Base-by-base conservation (phyloP, 2,888 invertebrate species). In the Keiferia lycopersicella region DNA sequence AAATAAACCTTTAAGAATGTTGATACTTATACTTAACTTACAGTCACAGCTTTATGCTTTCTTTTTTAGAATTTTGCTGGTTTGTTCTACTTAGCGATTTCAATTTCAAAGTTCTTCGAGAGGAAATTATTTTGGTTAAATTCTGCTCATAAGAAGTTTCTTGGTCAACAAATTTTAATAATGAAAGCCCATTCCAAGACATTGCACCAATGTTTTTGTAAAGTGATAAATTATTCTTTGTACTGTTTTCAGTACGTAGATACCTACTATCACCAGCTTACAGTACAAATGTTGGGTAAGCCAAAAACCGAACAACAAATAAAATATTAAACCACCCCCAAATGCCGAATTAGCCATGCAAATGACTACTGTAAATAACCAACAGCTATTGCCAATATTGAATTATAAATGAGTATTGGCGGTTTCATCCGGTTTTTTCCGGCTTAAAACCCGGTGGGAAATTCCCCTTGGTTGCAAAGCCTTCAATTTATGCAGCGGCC, bases 401-500 rank as follows among this genome's bases (percentile, higher is more conserved):
- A 87, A 87, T 87, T 85, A 86, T 82, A 84, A 80, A 86, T 83
- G 81, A 82, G 81, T 81, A 83, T 84, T 82, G 80, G 76, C 75
- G 76, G 81, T 74, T 79, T 81, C 82, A 81, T 79, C 73, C 76
- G 72, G 77, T 80, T 81, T 87, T 80, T 86, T 87, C 74, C 73
- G 78, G 79, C 77, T 80, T 78, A 83, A 83, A 88, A 78, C 77
- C 88, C 89, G 84, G 73, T 83, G 88, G 88, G 88, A 88, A 89
- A 88, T 87, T 83, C 77, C 81, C 79, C 75, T 84, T 79, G 79
- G 79, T 74, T 81, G 79, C 79, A 83, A 84, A 87, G 84, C 83
- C 84, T 83, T 86, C 87, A 86, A 88, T 89, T 89, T 89, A 88
- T 88, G 84, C 87, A 83, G 75, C 75, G 75, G 76, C 81, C 77